Base-by-base conservation (phyloP, 1,140 invertebrate genomes). In the Lordiphosa collinella region DNA sequence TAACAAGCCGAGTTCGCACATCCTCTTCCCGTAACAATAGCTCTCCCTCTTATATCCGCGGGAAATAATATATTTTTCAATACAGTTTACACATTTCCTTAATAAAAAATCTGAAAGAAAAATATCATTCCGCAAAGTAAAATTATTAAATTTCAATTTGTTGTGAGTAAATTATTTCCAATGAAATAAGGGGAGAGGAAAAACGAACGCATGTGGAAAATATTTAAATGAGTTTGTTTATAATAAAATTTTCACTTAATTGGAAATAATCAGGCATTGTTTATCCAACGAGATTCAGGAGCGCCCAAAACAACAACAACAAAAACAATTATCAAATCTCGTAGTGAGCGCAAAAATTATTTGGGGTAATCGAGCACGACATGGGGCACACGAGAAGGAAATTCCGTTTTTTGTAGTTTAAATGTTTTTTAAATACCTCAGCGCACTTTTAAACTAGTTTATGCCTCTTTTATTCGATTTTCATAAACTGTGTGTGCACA, bases 161-260 rank as follows among this genome's bases (percentile, higher is more conserved):
- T 51, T 38, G 46, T 63, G 71, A 76, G 71, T 80, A 82, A 76
- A 80, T 82, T 80, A 82, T 82, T 74, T 66, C 66, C 50, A 75
- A 82, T 82, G 76, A 37, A 82, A 75, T 47, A 13, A 16, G 25
- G 25, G 6, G 25, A 29, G 25, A 47, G 29, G 12, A 34, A 43
- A 38, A 8, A 11, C 22, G 22, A 43, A 66, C 71, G 61, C 70
- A 75, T 53, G 70, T 51, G 55, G 65, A 75, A 82, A 80, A 82
- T 80, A 76, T 80, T 80, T 80, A 80, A 82, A 82, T 80, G 62
- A 71, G 76, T 72, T 78, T 84, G 78, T 84, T 84, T 84, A 84
- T 84, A 84, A 84, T 84, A 84, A 84, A 84, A 84, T 84, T 84
- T 84, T 84, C 78, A 84, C 78, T 84, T 84, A 78, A 84, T 84